phyloP scores from a whole-genome alignment of 2,797 vertebrate species.

The Chelonia mydas region DNA sequence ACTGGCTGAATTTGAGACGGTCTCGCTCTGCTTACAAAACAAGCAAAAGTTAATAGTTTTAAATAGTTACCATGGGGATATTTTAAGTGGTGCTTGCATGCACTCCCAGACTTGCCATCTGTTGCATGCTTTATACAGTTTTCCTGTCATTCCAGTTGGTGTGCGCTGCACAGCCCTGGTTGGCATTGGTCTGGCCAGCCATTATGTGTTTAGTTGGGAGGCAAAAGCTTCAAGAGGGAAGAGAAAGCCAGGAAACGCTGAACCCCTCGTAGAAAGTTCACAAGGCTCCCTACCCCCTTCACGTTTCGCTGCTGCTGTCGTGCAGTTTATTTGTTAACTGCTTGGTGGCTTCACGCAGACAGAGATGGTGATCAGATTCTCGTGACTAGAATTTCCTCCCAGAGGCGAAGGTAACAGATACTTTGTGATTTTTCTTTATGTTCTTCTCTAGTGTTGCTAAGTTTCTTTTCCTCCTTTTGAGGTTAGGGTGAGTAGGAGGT shows the following conservation, averaged over 20 bases:
- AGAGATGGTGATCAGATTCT: not conserved
- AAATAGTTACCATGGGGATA: not conserved
- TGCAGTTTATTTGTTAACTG: not conserved
- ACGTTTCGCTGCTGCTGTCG: rapidly evolving
- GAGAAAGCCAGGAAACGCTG: not conserved
- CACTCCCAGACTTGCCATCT: not conserved
- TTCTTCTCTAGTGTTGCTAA: not conserved
- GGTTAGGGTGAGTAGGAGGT: rapidly evolving
- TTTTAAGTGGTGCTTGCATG: not conserved
- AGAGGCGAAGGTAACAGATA: conserved; percentile 16
- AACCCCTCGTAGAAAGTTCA: not conserved
- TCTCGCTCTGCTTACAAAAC: not conserved
- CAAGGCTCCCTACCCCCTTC: not conserved
- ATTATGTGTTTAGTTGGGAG: not conserved
- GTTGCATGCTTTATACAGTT: rapidly evolving
- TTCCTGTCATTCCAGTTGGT: rapidly evolving
- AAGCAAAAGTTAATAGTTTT: not conserved
- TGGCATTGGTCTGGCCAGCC: not conserved
- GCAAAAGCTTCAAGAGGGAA: not conserved
- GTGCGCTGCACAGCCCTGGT: not conserved
- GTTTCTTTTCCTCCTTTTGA: not conserved
- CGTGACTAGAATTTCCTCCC: conserved; percentile 8
- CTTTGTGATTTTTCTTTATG: conserved; percentile 12
- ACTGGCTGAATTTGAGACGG: not conserved
- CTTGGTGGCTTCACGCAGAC: not conserved